A percentile compares a stretch with the other conserved stretches of the same genome.
Evolutionary conservation across 2,113 vertebrate species (phyloP).

Genomic region (Oreochromis niloticus): DNA sequence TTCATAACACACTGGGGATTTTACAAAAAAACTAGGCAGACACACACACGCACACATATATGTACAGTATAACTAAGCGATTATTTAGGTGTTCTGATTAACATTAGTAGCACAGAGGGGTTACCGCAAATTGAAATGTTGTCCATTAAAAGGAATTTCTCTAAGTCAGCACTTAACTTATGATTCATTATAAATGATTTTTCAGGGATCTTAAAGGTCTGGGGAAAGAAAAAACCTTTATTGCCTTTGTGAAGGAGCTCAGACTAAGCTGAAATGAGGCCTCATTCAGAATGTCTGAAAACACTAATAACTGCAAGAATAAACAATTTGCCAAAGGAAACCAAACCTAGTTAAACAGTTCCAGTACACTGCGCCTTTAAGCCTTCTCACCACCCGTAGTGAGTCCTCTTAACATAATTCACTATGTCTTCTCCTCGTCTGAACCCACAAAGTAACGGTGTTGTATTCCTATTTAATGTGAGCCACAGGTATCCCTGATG

Average conservation of each 20-base stretch:
- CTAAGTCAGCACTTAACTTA: not conserved
- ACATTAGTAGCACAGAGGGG: not conserved
- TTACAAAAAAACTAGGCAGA: not conserved
- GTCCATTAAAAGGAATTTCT: not conserved
- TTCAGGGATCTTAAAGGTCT: not conserved
- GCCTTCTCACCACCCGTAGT: not conserved
- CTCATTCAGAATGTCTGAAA: not conserved
- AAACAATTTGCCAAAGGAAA: not conserved
- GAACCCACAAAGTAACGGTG: constrained; percentile 22
- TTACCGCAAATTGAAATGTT: not conserved
- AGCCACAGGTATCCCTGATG: constrained; percentile 19
- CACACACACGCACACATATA: not conserved
- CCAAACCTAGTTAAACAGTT: not conserved
- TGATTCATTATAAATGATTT: not conserved
- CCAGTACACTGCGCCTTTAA: constrained; percentile 12
- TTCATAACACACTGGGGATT: not conserved
- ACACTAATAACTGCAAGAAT: not conserved
- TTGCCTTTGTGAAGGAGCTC: not conserved
- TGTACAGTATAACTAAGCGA: not conserved
- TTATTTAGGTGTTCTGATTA: not conserved
- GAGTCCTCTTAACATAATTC: constrained; percentile 14
- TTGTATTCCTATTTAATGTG: constrained; percentile 27
- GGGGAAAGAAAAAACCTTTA: not conserved
- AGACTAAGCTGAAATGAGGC: not conserved
- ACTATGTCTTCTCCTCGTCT: not conserved